Base-by-base conservation (phyloP, 2,888 invertebrate genomes). In the Lutraria lutraria region DNA sequence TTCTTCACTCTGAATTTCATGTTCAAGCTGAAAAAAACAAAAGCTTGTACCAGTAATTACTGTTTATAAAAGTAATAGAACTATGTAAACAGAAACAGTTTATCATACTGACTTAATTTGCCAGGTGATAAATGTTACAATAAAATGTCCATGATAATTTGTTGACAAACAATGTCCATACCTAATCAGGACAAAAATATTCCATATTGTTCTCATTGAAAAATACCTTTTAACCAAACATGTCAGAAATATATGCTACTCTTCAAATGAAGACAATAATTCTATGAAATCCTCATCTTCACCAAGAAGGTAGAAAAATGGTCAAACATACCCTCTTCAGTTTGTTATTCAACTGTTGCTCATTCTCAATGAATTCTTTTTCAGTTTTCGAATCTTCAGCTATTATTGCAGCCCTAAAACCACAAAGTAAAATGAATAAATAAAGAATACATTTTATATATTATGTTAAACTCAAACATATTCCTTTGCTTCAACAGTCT, bases 331-430 rank as follows among this genome's bases (percentile, higher is more conserved):
- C 95, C 92, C 92, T 89, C 88, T 92, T 91, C 13, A 95, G 85
- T 90, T 93, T 95, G 29, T 92, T 90, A 21, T 89, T 72, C 16
- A 95, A 87, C 60, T 93, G 93, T 80, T 84, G 90, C 87, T 94
- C 94, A 83, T 92, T 93, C 19, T 92, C 92, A 89, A 93, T 92
- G 93, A 94, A 95, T 52, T 94, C 93, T 82, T 90, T 88, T 82
- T 92, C 90, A 25, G 93, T 83, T 88, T 89, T 92, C 76, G 91
- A 80, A 83, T 94, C 94, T 89, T 94, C 93, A 60, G 91, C 89
- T n/a, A 92, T 85, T 60, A 94, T 94, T 54, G 91, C 85, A 83
- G 87, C 68, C 31, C 93, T 93, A 60, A 91, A 83, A 56, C 79
- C 82, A 43, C 43, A 43, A 43, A 43, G 8, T 4, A 2, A 43